These are phyloP conservation scores for Amphibalanus amphitrite DNA, from an alignment of 1,140 invertebrate genomes.

Conservation along the genomic window DNA sequence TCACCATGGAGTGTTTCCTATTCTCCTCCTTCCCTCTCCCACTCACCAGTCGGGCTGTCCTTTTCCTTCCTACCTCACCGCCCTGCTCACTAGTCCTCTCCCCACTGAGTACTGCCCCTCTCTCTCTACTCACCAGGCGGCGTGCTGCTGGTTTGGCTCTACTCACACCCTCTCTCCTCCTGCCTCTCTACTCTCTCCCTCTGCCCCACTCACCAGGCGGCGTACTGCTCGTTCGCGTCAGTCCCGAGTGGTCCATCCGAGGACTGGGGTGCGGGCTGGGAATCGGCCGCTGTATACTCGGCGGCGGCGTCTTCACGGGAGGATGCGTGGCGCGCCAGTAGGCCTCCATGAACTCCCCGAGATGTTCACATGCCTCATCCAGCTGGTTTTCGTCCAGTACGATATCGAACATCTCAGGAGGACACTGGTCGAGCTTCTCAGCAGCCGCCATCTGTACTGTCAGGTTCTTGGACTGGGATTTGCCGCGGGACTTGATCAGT, in stretches of 20 bases:
- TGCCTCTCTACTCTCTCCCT: neutral
- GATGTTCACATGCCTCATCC: slow-evolving; percentile 97
- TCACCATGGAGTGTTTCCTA: too few species aligned
- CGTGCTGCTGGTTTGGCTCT: too few species aligned
- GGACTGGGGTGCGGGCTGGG: neutral
- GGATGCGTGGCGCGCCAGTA: slow-evolving; percentile 98
- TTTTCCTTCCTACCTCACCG: too few species aligned
- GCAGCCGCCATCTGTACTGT: slow-evolving; percentile 99
- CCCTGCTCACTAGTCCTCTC: too few species aligned
- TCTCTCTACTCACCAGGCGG: too few species aligned
- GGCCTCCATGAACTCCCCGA: slow-evolving; percentile 91
- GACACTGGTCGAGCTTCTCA: slow-evolving; percentile 95
- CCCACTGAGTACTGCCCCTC: too few species aligned
- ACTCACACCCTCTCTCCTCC: too few species aligned
- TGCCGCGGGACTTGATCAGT: slow-evolving; percentile 96
- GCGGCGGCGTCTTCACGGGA: slow-evolving; percentile 30
- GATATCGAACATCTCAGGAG: slow-evolving; percentile 96
- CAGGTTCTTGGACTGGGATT: slow-evolving; percentile 91
- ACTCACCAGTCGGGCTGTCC: too few species aligned
- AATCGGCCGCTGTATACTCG: slow-evolving; percentile 14
- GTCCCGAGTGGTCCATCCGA: neutral
- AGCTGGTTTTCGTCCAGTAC: slow-evolving; percentile 94
- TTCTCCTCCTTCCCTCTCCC: too few species aligned
- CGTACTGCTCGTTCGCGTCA: neutral
- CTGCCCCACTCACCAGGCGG: neutral